These are phyloP conservation scores for Drosophila rellima DNA, from an alignment of 2,888 invertebrate genomes.

Conservation along the genomic window DNA sequence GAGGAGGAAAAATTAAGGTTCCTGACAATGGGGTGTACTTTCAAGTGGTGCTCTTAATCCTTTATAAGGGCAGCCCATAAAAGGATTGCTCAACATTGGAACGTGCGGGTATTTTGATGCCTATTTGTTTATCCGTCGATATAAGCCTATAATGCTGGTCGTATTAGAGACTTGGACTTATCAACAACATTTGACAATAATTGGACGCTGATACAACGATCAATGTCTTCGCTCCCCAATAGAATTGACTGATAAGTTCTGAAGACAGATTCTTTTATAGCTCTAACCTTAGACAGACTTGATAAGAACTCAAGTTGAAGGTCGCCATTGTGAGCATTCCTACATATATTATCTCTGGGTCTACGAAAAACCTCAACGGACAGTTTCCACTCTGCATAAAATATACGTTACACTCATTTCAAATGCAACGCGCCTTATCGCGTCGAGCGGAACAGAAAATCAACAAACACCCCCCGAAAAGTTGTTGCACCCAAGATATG, in stretches of 20 bases:
- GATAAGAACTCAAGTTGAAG: conserved; percentile 62
- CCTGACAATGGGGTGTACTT: conserved; percentile 46
- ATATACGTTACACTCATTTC: conserved; percentile 81
- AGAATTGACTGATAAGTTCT: conserved; percentile 34
- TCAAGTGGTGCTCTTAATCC: conserved; percentile 65
- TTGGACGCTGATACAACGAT: conserved; percentile 14
- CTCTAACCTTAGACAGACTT: background rate
- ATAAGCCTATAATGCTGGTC: conserved; percentile 60
- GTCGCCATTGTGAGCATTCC: conserved; percentile 58
- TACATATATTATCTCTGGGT: conserved; percentile 36
- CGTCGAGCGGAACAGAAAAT: conserved; percentile 59
- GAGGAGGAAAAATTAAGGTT: conserved; percentile 50
- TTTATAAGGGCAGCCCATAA: conserved; percentile 66
- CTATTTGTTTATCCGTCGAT: conserved; percentile 38
- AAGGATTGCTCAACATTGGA: conserved; percentile 63
- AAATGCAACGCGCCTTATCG: conserved; percentile 75
- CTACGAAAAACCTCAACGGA: conserved; percentile 58
- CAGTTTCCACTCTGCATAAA: conserved; percentile 62
- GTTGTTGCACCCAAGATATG: conserved; percentile 43
- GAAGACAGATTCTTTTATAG: conserved; percentile 30
- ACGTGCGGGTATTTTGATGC: conserved; percentile 70
- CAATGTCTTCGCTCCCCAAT: background rate
- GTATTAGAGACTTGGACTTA: background rate
- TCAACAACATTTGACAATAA: conserved; percentile 30
- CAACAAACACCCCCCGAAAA: conserved; percentile 51